Evolutionary conservation across 2,888 invertebrate species (phyloP), one percentile per base, ranked within the genome.

Genomic region (Pachymerium ferrugineum): DNA sequence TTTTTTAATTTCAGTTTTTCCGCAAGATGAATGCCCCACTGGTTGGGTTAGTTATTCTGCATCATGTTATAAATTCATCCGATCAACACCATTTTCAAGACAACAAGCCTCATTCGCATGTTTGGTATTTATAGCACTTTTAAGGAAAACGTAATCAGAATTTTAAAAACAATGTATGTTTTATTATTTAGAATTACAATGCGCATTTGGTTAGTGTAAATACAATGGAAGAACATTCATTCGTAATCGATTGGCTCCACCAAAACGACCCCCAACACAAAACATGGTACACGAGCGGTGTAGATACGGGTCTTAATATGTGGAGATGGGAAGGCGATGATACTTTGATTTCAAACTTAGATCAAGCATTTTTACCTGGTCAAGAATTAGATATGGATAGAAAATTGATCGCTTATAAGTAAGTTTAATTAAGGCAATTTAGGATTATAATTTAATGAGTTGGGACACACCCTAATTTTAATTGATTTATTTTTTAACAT

Each of bases 41-140:
- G 88, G 93, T 81, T 97, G 97, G 97, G 83, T 90, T n/a, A 87
- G 88, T 31, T 92, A 87, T 80, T 87, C 89, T 77, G 89, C 90
- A 76, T 89, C 90, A 0, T 97, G 97, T 82, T 96, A 94, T 81
- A 88, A 92, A 72, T 97, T 96, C 80, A 91, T 93, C 2, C 91
- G 92, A 79, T 94, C 93, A 4, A 95, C 95, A 0, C 87, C 89
- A 78, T 90, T 89, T 74, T 88, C 88, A 54, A 88, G 90, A 80
- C 89, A 88, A 78, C 94, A 94, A 78, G 94, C 95, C 0, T 87
- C 90, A 78, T 88, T 88, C 79, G 90, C 92, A 78, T 96, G 95
- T 81, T 89, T 87, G 81, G 83, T 83, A 78, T 73, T 76, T 75
- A 73, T 14, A 29, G 42, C 38, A 38, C 6, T 28, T 33, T 5